Conservation (phyloP, 2,888 invertebrate species). For the Oxytorus armatus region DNA sequence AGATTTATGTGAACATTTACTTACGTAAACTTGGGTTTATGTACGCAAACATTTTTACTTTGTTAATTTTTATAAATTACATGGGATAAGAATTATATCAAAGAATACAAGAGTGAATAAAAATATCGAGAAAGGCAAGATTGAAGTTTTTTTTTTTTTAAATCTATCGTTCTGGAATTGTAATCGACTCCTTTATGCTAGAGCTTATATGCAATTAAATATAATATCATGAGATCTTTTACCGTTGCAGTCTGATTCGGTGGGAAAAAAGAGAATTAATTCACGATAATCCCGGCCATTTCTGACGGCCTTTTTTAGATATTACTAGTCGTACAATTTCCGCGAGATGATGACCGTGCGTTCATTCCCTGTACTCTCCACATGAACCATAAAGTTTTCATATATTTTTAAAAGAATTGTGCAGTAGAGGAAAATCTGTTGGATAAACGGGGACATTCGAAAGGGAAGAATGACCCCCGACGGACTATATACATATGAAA, state of each 20-base stretch:
- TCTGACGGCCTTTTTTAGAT: not conserved
- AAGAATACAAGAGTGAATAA: not conserved
- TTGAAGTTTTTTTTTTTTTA: not conserved
- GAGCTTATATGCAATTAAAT: not conserved
- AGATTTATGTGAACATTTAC: too few relatives aligned
- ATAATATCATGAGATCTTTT: not conserved
- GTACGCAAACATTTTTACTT: too few relatives aligned
- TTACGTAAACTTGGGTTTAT: too few relatives aligned
- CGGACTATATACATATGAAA: constrained; percentile 21
- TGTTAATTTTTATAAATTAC: too few relatives aligned
- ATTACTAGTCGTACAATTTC: too few relatives aligned
- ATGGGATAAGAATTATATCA: not conserved
- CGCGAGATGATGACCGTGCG: not conserved
- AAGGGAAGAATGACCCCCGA: constrained; percentile 44
- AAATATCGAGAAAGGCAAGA: not conserved
- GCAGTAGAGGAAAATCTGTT: constrained; percentile 31
- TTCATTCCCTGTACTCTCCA: constrained; percentile 8
- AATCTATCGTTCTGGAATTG: not conserved
- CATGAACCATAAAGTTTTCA: constrained; percentile 37
- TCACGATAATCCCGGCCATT: constrained; percentile 11
- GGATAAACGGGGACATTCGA: constrained; percentile 36
- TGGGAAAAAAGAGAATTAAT: not conserved
- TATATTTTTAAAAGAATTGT: constrained; percentile 42
- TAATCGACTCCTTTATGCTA: not conserved
- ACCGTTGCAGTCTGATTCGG: not conserved